Conservation (phyloP, 2,797 vertebrate species). For the Brachymystax lenok region DNA sequence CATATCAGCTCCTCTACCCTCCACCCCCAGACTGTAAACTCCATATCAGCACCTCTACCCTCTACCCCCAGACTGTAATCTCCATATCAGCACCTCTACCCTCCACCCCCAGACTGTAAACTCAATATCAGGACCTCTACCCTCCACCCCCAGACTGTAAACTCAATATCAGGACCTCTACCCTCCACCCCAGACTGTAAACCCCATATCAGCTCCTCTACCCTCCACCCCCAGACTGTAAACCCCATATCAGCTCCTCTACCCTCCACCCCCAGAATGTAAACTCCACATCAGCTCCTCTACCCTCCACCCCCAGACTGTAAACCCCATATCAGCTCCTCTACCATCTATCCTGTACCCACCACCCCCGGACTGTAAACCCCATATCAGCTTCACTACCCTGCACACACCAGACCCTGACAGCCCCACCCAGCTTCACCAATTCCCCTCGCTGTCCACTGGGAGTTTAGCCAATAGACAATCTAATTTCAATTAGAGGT, state of each 20-base stretch:
- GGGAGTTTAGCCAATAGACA: constrained; percentile 18
- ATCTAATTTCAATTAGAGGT: constrained; percentile 44
- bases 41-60: no score
- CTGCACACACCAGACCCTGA: background rate
- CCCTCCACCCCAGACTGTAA: no score
- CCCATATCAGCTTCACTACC: constrained; percentile 10
- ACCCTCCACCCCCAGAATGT: constrained; percentile 26
- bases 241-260: no score
- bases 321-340: background rate
- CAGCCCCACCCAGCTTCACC: background rate
- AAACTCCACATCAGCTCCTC: constrained; percentile 18
- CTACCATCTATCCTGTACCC: background rate
- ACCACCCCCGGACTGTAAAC: background rate
- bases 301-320: constrained; percentile 23
- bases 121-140: no score
- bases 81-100: constrained; percentile 14
- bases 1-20: background rate
- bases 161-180: no score
- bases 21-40: constrained; percentile 10
- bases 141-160: no score
- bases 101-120: background rate
- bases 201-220: no score
- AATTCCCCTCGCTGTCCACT: constrained; percentile 31
- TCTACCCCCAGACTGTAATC: background rate
- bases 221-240: no score